Conservation (phyloP, 2,113 vertebrate genomes). For the Pogonocichla stellata region DNA sequence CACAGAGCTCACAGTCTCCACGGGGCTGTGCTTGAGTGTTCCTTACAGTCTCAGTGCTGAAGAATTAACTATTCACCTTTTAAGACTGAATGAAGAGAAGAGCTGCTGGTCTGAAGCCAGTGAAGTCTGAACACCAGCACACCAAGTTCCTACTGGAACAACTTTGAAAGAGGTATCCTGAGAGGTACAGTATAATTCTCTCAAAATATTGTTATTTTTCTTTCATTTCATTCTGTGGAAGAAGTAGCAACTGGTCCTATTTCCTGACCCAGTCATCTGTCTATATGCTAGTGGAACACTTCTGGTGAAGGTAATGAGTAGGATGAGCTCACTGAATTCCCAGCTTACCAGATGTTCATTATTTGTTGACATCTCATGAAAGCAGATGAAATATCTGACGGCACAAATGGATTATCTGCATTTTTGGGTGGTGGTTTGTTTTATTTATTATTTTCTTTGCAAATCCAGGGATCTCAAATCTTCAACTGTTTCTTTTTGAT, state of each 20-base stretch:
- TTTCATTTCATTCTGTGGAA: background rate
- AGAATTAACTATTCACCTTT: background rate
- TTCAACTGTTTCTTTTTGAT: background rate
- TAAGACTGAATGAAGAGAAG: background rate
- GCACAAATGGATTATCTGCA: background rate
- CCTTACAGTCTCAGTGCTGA: background rate
- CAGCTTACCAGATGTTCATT: background rate
- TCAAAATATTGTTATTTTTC: background rate
- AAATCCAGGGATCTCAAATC: background rate
- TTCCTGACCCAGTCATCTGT: background rate
- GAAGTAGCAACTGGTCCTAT: background rate
- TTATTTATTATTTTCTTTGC: background rate
- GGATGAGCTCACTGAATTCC: background rate
- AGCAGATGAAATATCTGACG: background rate
- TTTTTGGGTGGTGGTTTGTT: background rate
- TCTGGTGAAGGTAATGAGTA: background rate
- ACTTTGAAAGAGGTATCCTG: background rate
- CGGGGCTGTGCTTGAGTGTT: background rate
- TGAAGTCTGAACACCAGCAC: background rate
- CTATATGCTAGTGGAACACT: background rate
- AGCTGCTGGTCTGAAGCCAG: background rate
- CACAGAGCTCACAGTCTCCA: background rate
- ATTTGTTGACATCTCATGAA: background rate
- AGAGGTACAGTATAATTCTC: background rate
- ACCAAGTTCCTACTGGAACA: background rate